Evolutionary conservation across 2,113 vertebrate species (phyloP).

Genomic region (Heterotilapia buettikoferi): DNA sequence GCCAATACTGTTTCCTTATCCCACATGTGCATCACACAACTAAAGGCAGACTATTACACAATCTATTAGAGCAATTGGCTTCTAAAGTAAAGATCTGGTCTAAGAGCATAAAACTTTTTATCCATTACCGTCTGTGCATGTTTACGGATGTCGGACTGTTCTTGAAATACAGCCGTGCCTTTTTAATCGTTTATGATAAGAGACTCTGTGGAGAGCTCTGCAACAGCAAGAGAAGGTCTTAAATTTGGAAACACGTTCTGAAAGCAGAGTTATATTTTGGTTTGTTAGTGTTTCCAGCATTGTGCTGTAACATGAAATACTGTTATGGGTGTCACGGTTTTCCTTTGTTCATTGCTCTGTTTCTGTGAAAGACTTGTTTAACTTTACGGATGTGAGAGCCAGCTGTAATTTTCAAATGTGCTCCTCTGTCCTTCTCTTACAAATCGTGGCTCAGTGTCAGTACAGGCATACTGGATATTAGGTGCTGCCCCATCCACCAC

Average conservation of each 20-base stretch:
- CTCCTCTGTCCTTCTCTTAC: neutral
- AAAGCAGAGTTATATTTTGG: neutral
- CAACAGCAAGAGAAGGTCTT: neutral
- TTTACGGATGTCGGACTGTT: neutral
- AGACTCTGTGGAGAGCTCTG: neutral
- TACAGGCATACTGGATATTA: neutral
- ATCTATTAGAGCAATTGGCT: neutral
- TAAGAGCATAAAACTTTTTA: neutral
- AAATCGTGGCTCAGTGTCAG: neutral
- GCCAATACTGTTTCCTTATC: neutral
- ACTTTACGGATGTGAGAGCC: neutral
- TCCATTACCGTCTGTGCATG: neutral
- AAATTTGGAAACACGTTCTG: neutral
- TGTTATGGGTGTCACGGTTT: neutral
- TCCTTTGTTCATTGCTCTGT: neutral
- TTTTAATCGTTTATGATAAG: neutral
- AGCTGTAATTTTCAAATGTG: neutral
- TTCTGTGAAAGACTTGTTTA: neutral
- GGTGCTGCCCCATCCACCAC: neutral
- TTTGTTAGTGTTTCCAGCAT: neutral
- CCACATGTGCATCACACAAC: neutral
- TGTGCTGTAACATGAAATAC: neutral
- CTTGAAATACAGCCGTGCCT: neutral
- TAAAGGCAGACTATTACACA: neutral
- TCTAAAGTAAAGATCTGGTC: neutral